phyloP scores from a whole-genome alignment of 2,113 vertebrate genomes.

The Monarcha castaneiventris region DNA sequence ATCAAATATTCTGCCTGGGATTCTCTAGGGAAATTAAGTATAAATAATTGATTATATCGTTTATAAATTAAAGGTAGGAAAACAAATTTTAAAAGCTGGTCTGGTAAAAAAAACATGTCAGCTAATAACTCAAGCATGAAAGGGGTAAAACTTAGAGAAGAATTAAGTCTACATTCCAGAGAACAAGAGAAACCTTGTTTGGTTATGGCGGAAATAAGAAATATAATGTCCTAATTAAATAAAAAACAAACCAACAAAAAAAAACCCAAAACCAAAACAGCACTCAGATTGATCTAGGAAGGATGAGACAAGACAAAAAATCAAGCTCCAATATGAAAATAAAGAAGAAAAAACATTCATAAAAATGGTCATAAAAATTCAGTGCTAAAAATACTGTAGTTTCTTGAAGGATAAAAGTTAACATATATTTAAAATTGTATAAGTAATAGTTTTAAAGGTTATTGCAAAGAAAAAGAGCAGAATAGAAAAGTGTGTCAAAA shows the following conservation, averaged over 20 bases:
- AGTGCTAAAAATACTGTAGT: background rate
- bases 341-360: background rate
- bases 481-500: background rate
- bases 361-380: background rate
- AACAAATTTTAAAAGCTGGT: constrained; percentile 66
- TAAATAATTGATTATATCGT: constrained; percentile 69
- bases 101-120: constrained; percentile 51
- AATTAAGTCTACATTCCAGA: background rate
- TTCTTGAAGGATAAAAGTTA: background rate
- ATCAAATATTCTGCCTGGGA: constrained; percentile 50
- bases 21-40: constrained; percentile 64
- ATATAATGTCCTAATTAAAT: background rate
- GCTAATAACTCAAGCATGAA: constrained; percentile 39
- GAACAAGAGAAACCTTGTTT: constrained; percentile 14
- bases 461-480: background rate
- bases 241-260: background rate
- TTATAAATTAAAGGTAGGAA: constrained; percentile 70
- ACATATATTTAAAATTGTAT: background rate
- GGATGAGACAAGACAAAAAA: background rate
- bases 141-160: background rate
- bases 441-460: background rate
- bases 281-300: background rate
- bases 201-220: background rate
- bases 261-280: background rate
- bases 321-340: background rate